phyloP scores from a whole-genome alignment of 2,888 invertebrate species.

The Oligia strigilis region DNA sequence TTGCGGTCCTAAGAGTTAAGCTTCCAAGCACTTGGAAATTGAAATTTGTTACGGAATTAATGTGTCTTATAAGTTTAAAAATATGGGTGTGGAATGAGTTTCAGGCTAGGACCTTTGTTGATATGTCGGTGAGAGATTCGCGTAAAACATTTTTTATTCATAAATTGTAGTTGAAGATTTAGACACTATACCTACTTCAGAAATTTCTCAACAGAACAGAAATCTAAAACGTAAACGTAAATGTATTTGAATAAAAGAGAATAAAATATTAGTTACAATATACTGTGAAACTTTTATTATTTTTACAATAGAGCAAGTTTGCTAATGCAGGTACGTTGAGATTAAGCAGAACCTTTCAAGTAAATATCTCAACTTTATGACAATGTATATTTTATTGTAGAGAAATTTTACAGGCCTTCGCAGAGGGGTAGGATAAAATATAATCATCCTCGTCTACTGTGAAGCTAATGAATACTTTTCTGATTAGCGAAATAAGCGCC shows the following conservation, averaged over 20 bases:
- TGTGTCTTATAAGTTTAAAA: slow-evolving; percentile 63
- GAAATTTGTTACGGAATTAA: slow-evolving; percentile 73
- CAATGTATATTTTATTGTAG: slow-evolving; percentile 28
- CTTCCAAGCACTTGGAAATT: slow-evolving; percentile 76
- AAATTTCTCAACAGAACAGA: not conserved
- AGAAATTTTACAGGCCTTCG: slow-evolving; percentile 22
- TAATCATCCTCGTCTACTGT: slow-evolving; percentile 60
- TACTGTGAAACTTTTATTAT: not conserved
- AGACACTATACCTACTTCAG: not conserved
- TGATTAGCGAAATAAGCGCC: slow-evolving; percentile 80
- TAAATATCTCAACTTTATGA: slow-evolving; percentile 31
- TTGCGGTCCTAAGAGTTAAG: slow-evolving; percentile 81
- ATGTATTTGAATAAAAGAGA: not conserved
- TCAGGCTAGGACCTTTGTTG: slow-evolving; percentile 28
- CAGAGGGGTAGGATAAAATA: slow-evolving; percentile 49
- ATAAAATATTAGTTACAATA: not conserved
- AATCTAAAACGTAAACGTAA: not conserved
- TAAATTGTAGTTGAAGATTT: not conserved
- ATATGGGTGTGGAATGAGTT: slow-evolving; percentile 53
- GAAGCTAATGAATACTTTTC: slow-evolving; percentile 77
- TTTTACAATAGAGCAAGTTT: slow-evolving; percentile 4
- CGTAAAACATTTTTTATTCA: not conserved
- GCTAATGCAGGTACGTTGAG: not conserved
- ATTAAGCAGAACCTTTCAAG: slow-evolving; percentile 12
- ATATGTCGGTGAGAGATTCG: not conserved